These are phyloP conservation scores for Notolepis coatsorum DNA, from an alignment of 2,797 vertebrate genomes.

Conservation along the genomic window DNA sequence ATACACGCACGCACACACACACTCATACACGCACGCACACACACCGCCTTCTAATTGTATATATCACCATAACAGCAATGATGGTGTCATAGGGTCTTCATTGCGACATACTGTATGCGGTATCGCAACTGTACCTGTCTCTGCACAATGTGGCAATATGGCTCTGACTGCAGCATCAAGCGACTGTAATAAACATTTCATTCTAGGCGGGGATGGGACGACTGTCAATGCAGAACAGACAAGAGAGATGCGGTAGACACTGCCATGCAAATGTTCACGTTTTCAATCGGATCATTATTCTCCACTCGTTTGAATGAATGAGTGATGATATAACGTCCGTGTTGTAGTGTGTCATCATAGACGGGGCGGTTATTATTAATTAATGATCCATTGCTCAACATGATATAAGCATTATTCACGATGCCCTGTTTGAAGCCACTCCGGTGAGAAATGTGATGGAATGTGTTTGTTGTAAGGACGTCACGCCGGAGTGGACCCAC, in stretches of 20 bases:
- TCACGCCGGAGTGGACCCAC: no score
- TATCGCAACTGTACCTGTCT: slow-evolving; percentile 51
- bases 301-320: slow-evolving; percentile 23
- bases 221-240: slow-evolving; percentile 16
- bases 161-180: slow-evolving; percentile 63
- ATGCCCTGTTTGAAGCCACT: slow-evolving; percentile 4
- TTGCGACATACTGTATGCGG: slow-evolving; percentile 70
- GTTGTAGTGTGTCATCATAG: no score
- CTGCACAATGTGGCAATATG: slow-evolving; percentile 63
- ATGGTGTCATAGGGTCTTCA: slow-evolving; percentile 25
- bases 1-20: no score
- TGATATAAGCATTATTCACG: slow-evolving; percentile 1
- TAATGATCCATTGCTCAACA: neutral
- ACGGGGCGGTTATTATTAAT: neutral
- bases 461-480: slow-evolving; percentile 43
- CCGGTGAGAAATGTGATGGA: slow-evolving; percentile 54
- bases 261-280: slow-evolving; percentile 29
- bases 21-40: neutral
- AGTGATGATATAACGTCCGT: slow-evolving; percentile 7
- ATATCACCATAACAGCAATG: slow-evolving; percentile 31
- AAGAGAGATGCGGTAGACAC: slow-evolving; percentile 63
- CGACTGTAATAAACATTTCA: slow-evolving; percentile 69
- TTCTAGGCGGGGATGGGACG: slow-evolving; percentile 43
- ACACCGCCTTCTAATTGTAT: no score
- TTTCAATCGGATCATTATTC: neutral